Evolutionary conservation across 2,113 vertebrate genomes (phyloP).

Genomic region (Laticauda colubrina): DNA sequence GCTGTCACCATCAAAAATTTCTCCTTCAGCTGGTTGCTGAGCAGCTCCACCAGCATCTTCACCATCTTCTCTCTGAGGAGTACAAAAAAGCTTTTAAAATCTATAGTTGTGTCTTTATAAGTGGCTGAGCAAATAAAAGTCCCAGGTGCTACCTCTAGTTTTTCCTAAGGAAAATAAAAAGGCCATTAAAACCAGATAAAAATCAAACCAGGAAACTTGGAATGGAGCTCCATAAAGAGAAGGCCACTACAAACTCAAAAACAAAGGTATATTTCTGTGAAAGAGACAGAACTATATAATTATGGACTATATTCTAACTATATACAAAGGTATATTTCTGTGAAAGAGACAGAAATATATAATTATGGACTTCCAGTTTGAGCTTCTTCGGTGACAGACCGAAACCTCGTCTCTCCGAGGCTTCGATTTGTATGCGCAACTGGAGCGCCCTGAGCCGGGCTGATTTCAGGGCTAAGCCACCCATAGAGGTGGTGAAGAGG

Average conservation of each 20-base stretch:
- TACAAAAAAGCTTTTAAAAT: background rate
- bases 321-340: no score
- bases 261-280: background rate
- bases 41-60: constrained; percentile 82
- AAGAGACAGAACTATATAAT: background rate
- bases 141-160: background rate
- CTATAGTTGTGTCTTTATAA: background rate
- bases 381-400: no score
- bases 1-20: constrained; percentile 70
- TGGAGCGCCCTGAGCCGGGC: no score
- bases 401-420: no score
- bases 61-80: constrained; percentile 83
- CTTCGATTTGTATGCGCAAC: no score
- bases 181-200: no score
- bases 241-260: background rate
- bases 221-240: background rate
- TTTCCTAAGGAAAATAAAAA: background rate
- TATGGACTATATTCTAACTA: background rate
- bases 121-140: background rate
- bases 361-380: no score
- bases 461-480: no score
- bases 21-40: constrained; percentile 73
- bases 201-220: background rate
- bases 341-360: no score
- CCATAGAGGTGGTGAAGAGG: no score